Base-by-base conservation (phyloP, 2,888 invertebrate species). In the Tetrapedia diversipes region DNA sequence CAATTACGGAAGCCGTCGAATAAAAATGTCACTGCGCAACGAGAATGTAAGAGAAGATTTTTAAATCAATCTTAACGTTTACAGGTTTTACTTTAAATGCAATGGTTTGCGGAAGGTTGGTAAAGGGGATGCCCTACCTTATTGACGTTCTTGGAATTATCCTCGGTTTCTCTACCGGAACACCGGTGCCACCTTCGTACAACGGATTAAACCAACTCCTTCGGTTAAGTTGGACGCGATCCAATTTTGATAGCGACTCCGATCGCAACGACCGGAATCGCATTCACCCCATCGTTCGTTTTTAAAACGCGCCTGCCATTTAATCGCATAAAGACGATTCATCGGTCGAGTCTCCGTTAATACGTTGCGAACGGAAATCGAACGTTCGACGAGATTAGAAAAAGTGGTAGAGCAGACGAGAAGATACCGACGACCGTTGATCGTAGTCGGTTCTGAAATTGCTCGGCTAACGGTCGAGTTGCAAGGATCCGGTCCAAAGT, bases 121-220 rank as follows among this genome's bases (percentile, higher is more conserved):
- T 68, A 68, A 73, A 56, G 8, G 7, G 34, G 74, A 45, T 34
- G 34, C 45, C 47, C 74, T 78, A 63, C 64, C 56, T 79, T 75
- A 45, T 67, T 75, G 71, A 57, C 56, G 54, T 34, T 39, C 54
- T 4, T 47, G n/a, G 34, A 59, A 74, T 67, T 51, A 66, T 34
- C 37, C 22, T 16, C 22, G 43, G 45, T 51, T 71, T 70, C 70
- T 56, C 47, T n/a, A n/a, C n/a, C 11, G 53, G 67, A 64, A 72
- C 66, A 53, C 65, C 49, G 59, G 54, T 54, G 78, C 78, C 66
- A 71, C 64, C 63, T 74, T 67, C 59, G 37, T 54, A 14, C 43
- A 37, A 43, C 34, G 8, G 39, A 47, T 37, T 61, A 57, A 82
- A 75, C 63, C 56, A 14, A 24, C 2, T 14, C 6, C 14, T 22